Evolutionary conservation across 1,140 invertebrate species (phyloP).

Genomic region (Pachyrhynchus sulphureomaculatus): DNA sequence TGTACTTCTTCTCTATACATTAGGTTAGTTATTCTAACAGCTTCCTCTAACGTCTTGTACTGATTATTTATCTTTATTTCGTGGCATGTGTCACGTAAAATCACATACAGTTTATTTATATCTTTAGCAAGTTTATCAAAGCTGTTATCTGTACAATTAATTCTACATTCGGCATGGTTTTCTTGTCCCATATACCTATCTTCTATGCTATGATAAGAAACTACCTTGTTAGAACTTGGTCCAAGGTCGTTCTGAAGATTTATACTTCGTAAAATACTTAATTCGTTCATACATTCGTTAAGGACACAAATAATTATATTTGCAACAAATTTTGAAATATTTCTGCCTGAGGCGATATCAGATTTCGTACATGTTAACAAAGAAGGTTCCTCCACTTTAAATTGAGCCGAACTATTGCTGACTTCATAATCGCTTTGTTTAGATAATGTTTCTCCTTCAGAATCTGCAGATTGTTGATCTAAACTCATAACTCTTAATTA

Average conservation of each 20-base stretch:
- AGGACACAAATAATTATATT: slow-evolving; percentile 7
- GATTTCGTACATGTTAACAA: no score
- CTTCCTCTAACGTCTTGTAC: neutral
- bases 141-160: slow-evolving; percentile 16
- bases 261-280: slow-evolving; percentile 21
- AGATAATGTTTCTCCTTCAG: neutral
- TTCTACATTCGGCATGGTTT: slow-evolving; percentile 24
- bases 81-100: slow-evolving; percentile 6
- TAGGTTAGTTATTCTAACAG: slow-evolving; percentile 5
- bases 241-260: slow-evolving; percentile 11
- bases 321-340: slow-evolving; percentile 1
- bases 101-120: slow-evolving; percentile 20
- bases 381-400: no score
- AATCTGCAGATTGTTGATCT: no score
- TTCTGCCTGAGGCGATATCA: neutral
- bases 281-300: slow-evolving; percentile 22
- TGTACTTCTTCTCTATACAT: slow-evolving; percentile 29
- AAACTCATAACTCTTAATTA: no score
- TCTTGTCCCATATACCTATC: slow-evolving; percentile 29
- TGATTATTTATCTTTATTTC: slow-evolving; percentile 14
- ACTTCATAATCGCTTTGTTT: no score
- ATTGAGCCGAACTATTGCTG: no score
- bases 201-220: slow-evolving; percentile 13
- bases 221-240: neutral
- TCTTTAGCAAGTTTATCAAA: slow-evolving; percentile 32